phyloP scores from a whole-genome alignment of 2,113 vertebrate genomes.

The Dicaeum eximium region DNA sequence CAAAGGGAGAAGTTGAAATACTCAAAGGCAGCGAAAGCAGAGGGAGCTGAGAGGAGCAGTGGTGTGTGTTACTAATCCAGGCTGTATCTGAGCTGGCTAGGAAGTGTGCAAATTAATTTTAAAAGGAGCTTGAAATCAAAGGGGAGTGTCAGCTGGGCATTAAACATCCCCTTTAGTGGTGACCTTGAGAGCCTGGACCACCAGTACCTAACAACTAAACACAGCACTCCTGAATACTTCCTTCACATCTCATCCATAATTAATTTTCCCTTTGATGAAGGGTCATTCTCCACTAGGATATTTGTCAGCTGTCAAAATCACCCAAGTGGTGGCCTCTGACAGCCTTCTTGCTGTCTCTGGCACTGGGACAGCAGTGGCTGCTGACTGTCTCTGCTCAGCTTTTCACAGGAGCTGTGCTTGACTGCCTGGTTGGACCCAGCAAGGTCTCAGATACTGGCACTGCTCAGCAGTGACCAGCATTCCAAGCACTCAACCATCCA shows the following conservation, averaged over 20 bases:
- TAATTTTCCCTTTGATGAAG: conserved; percentile 43
- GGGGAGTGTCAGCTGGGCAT: conserved; percentile 14
- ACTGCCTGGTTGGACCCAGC: background rate
- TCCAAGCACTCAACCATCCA: background rate
- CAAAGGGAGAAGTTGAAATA: background rate
- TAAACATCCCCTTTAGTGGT: conserved; percentile 10
- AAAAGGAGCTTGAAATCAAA: conserved; percentile 49
- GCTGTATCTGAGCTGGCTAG: background rate
- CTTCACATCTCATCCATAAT: conserved; percentile 48
- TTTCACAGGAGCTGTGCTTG: background rate
- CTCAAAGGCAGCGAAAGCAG: background rate
- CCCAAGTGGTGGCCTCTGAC: background rate
- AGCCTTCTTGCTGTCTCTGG: background rate
- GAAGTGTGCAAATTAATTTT: conserved; percentile 24
- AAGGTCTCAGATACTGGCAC: background rate
- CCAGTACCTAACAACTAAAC: conserved; percentile 2
- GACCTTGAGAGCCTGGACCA: background rate
- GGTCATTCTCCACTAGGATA: conserved; percentile 4
- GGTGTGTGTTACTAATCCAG: background rate
- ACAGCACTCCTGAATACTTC: background rate
- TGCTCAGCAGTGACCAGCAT: background rate
- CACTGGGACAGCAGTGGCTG: background rate
- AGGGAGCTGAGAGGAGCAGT: background rate
- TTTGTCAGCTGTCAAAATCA: conserved; percentile 46
- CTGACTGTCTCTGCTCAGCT: background rate